phyloP scores from a whole-genome alignment of 2,797 vertebrate genomes.

The Eleutherodactylus coqui region DNA sequence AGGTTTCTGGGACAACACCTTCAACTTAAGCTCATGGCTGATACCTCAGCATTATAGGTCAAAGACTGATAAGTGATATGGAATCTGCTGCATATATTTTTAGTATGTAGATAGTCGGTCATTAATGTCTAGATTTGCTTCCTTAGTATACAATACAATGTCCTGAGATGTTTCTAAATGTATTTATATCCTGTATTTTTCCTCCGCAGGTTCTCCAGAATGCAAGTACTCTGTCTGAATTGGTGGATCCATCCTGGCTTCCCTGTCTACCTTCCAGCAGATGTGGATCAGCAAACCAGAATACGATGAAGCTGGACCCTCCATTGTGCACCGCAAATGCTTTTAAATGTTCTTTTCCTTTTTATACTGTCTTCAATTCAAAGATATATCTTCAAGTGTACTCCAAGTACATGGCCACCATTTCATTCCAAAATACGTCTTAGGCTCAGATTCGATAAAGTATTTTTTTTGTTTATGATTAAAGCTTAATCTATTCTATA shows the following conservation, averaged over 20 bases:
- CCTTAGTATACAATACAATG: background rate
- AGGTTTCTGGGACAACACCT: background rate
- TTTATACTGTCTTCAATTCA: conserved; percentile 67
- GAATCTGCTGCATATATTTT: no score
- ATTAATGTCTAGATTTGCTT: background rate
- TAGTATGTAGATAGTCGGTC: no score
- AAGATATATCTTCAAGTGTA: conserved; percentile 81
- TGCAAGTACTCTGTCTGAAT: conserved; percentile 99
- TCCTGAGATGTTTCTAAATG: background rate
- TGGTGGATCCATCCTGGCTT: conserved; percentile 95
- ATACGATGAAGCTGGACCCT: conserved; percentile 95
- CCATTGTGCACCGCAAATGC: conserved; percentile 98
- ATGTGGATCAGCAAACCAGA: conserved; percentile 99
- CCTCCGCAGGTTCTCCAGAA: conserved; percentile 81
- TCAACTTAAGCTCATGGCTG: background rate
- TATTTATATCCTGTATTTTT: background rate
- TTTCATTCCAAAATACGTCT: conserved; percentile 74
- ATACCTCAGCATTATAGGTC: background rate
- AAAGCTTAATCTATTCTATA: conserved; percentile 78
- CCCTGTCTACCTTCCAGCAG: conserved; percentile 97
- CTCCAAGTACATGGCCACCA: conserved; percentile 68
- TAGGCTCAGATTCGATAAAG: conserved; percentile 71
- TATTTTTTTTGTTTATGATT: conserved; percentile 75
- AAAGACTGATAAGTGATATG: background rate
- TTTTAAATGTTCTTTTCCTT: conserved; percentile 79